Percentiles rank a stretch among this genome's conserved stretches.
Conservation (phyloP, 1,140 invertebrate species). For the Camponotus vicinus region DNA sequence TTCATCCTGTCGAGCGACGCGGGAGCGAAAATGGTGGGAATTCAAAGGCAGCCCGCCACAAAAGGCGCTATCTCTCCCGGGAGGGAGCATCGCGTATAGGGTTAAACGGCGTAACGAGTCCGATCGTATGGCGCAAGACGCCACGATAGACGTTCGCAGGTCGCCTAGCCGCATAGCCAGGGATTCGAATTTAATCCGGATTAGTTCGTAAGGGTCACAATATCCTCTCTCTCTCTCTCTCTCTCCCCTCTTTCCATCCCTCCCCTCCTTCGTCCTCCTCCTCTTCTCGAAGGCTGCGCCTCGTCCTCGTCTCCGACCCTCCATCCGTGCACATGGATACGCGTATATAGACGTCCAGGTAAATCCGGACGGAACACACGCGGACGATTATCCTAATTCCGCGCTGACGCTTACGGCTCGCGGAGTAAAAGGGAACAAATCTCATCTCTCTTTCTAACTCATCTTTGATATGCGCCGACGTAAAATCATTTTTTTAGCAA, state of each 20-base stretch:
- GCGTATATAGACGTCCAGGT: constrained; percentile 61
- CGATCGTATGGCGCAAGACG: constrained; percentile 77
- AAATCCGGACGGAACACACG: constrained; percentile 64
- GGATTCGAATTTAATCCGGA: constrained; percentile 85
- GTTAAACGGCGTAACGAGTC: constrained; percentile 77
- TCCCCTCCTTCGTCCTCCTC: not conserved
- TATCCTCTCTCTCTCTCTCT: constrained; percentile 77
- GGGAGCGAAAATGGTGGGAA: constrained; percentile 9
- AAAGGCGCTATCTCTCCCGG: constrained; percentile 14
- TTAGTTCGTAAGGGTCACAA: constrained; percentile 85
- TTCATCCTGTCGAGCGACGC: not conserved
- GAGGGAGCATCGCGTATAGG: constrained; percentile 55
- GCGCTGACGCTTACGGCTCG: constrained; percentile 57
- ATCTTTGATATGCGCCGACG: constrained; percentile 45
- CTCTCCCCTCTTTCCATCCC: not conserved
- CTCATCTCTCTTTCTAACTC: constrained; percentile 51
- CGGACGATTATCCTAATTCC: constrained; percentile 69
- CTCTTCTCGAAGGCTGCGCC: constrained; percentile 12
- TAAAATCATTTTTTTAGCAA: constrained; percentile 21
- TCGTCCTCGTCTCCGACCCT: constrained; percentile 60
- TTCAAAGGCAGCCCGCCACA: constrained; percentile 41
- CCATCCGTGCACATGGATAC: constrained; percentile 63
- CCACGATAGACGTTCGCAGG: constrained; percentile 78
- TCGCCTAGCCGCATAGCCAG: constrained; percentile 80
- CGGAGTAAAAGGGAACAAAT: constrained; percentile 50